Conservation (phyloP, 2,113 vertebrate genomes). For the Conger conger region DNA sequence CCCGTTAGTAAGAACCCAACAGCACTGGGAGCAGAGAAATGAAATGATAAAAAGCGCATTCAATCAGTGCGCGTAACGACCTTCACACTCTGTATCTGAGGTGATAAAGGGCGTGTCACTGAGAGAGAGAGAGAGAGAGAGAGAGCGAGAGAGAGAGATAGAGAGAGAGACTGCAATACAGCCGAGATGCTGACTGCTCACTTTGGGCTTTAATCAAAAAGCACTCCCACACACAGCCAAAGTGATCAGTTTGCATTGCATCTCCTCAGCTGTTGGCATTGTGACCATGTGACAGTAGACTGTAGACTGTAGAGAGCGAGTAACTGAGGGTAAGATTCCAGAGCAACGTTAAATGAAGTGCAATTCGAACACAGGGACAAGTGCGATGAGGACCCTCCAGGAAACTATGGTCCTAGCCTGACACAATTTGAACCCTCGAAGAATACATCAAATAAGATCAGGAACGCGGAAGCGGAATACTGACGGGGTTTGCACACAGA, state of each 20-base stretch:
- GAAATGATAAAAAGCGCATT: background rate
- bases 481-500: too few species aligned
- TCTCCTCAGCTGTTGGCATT: too few species aligned
- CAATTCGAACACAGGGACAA: too few species aligned
- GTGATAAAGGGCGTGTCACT: background rate
- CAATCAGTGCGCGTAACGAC: background rate
- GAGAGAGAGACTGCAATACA: background rate
- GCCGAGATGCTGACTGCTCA: background rate
- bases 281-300: too few species aligned
- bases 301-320: too few species aligned
- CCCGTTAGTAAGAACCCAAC: slow-evolving; percentile 61
- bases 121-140: background rate
- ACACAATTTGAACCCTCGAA: too few species aligned
- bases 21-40: slow-evolving; percentile 51
- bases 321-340: too few species aligned
- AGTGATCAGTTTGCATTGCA: background rate
- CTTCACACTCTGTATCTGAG: background rate
- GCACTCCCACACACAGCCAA: background rate
- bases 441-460: too few species aligned
- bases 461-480: too few species aligned
- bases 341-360: too few species aligned
- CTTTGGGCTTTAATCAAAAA: slow-evolving; percentile 15
- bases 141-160: background rate
- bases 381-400: too few species aligned
- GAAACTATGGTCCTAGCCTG: too few species aligned